Base-by-base conservation (phyloP, 2,888 invertebrate genomes). In the Caenorhabditis drosophilae region DNA sequence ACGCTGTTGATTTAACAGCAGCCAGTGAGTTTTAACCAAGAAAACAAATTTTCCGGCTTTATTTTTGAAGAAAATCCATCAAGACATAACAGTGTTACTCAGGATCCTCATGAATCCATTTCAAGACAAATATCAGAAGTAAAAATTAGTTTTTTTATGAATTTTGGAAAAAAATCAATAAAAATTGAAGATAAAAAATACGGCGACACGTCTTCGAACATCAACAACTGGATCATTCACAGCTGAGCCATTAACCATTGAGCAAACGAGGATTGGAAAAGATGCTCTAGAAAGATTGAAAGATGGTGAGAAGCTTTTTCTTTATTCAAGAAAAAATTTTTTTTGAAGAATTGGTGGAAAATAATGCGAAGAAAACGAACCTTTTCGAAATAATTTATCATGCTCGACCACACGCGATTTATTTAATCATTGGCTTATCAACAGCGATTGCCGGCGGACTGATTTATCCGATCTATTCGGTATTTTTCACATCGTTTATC, bases 391-490 rank as follows among this genome's bases (percentile, higher is more conserved):
- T 86, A 31, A 47, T 85, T 35, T 62, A 62, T 12, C 68, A 84
- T 66, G 85, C 85, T 49, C 67, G 75, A 11, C 64, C 58, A 11
- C 67, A 70, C 15, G 53, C 62, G n/a, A 9, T 78, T 9, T 79
- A 63, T 53, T 80, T 86, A 34, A 15, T 81, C 9, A 44, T 84
- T 7, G 85, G 85, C 12, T 80, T 84, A 49, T 54, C 85, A 12
- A 79, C 78, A 2, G 78, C 83, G 11, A 42, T 83, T 6, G 59
- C 85, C 15, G 84, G 83, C 60, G 86, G 86, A 25, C 83, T 82
- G 40, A 76, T 85, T 12, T 85, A 85, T 75, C 86, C 86, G 3
- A 80, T 84, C 3, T 86, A 86, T 76, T 85, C 86, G 23, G 79
- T 86, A 40, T 85, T 86, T 69, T 83, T 84, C 73, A 76, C 77